Conservation (phyloP, 2,888 invertebrate genomes). For the Allophyes oxyacanthae region DNA sequence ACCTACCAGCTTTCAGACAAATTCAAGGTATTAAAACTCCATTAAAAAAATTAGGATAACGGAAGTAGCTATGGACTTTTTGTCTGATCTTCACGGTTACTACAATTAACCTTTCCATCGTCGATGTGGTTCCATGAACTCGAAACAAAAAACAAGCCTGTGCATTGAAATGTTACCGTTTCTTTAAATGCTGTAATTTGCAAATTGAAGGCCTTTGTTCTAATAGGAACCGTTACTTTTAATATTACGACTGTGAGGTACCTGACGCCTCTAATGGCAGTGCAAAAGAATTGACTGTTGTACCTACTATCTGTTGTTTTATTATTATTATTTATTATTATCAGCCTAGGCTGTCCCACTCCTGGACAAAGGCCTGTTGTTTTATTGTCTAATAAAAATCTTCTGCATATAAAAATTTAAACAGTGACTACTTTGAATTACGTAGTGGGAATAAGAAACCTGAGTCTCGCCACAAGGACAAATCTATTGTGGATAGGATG, state of each 20-base stretch:
- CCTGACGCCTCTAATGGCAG: constrained; percentile 12
- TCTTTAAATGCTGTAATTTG: constrained; percentile 48
- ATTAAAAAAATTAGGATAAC: constrained; percentile 25
- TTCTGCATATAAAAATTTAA: constrained; percentile 7
- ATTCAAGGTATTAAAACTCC: constrained; percentile 20
- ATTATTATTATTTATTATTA: too few relatives aligned
- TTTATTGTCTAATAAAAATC: too few relatives aligned
- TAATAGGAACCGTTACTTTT: constrained; percentile 39
- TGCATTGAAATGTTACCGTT: constrained; percentile 38
- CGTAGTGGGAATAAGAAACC: constrained; percentile 54
- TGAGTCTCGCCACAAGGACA: constrained; percentile 64
- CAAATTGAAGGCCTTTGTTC: constrained; percentile 49
- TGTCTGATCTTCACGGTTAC: constrained; percentile 32
- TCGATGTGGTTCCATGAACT: constrained; percentile 54
- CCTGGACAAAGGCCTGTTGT: too few relatives aligned
- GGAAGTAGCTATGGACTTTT: constrained; percentile 34
- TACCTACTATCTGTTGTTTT: constrained; percentile 2
- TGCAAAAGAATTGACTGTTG: constrained; percentile 13
- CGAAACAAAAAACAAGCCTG: constrained; percentile 33
- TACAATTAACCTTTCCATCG: constrained; percentile 47
- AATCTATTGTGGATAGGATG: constrained; percentile 68
- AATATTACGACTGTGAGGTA: constrained; percentile 24
- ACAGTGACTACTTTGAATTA: constrained; percentile 20
- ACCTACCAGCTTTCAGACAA: background rate
- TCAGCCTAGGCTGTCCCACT: too few relatives aligned